Conservation (phyloP, 2,888 invertebrate genomes). For the Lycocerus yunnanus region DNA sequence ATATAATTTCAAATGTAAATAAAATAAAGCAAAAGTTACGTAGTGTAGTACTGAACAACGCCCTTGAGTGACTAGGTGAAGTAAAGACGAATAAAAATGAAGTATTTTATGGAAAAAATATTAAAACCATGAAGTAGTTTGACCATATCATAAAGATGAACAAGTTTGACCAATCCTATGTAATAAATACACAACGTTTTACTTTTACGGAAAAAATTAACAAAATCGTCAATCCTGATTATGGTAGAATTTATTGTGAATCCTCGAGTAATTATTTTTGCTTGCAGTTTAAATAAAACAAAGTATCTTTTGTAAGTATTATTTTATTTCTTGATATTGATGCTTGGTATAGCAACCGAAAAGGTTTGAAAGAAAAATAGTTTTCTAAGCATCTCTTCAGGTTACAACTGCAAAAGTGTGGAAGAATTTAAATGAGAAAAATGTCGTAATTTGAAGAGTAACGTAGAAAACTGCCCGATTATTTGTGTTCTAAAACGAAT, state of each 20-base stretch:
- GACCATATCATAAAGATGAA: neutral
- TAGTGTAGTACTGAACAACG: no score
- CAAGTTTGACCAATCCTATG: neutral
- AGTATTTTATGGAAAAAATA: neutral
- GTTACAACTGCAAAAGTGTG: conserved; percentile 3
- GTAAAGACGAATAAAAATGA: neutral
- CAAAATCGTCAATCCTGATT: neutral
- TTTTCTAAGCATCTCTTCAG: conserved; percentile 27
- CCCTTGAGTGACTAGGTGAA: neutral
- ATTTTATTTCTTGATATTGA: neutral
- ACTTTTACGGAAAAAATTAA: neutral
- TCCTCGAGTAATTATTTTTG: neutral
- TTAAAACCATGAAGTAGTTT: neutral
- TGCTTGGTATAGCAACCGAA: neutral
- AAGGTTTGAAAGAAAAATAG: conserved; percentile 45
- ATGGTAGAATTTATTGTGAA: neutral
- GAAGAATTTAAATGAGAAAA: conserved; percentile 14
- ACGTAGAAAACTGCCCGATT: conserved; percentile 48
- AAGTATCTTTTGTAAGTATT: neutral
- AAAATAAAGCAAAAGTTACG: no score
- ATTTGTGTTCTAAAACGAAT: conserved; percentile 46
- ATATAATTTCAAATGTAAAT: no score
- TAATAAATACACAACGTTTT: neutral
- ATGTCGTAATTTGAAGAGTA: conserved; percentile 45
- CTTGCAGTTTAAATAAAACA: neutral